Conservation (phyloP, 1,140 invertebrate species). For the Solenopsis fugax region DNA sequence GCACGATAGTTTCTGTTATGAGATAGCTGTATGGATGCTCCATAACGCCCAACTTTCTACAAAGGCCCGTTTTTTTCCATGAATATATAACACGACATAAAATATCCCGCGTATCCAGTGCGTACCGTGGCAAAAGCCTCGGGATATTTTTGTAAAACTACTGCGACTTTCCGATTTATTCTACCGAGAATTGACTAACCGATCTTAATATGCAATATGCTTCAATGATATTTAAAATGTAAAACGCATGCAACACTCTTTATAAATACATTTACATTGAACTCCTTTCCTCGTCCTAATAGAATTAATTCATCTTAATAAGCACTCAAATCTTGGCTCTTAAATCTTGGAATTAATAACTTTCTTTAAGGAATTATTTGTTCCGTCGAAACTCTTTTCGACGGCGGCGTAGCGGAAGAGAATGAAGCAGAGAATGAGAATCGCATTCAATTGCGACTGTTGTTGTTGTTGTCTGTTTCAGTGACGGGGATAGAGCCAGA, state of each 20-base stretch:
- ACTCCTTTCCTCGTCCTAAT: neutral
- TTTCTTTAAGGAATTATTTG: neutral
- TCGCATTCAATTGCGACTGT: neutral
- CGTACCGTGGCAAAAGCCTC: constrained; percentile 26
- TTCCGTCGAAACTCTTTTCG: neutral
- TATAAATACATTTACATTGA: too few relatives aligned
- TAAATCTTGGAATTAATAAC: neutral
- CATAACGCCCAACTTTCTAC: constrained; percentile 55
- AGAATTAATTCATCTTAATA: neutral
- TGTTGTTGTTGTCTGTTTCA: constrained; percentile 78
- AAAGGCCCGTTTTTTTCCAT: constrained; percentile 64
- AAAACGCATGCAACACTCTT: neutral
- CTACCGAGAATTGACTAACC: neutral
- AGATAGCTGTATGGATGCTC: constrained; percentile 53
- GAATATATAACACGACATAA: constrained; percentile 65
- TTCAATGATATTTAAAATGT: neutral
- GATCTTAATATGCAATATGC: neutral
- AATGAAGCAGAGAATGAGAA: neutral
- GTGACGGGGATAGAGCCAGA: constrained; percentile 92
- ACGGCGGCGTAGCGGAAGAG: neutral
- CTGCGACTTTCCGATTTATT: constrained; percentile 24
- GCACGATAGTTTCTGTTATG: constrained; percentile 55
- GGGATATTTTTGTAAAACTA: constrained; percentile 53
- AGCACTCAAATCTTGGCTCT: neutral
- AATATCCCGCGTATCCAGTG: constrained; percentile 49